Percentiles rank a stretch among this genome's conserved stretches.
Evolutionary conservation across 2,888 invertebrate species (phyloP).

Genomic region (Eristalis arbustorum): DNA sequence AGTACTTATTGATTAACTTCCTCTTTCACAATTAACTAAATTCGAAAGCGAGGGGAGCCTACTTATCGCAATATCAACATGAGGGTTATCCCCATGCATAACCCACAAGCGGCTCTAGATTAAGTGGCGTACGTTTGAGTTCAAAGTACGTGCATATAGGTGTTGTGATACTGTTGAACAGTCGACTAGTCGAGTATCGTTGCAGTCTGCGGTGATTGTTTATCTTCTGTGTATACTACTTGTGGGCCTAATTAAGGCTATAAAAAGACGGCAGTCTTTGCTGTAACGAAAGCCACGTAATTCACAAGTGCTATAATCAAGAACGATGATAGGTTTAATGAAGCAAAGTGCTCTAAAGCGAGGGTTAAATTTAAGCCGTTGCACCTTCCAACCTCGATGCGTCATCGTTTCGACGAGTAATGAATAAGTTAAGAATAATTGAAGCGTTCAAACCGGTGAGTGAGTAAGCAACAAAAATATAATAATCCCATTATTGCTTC

Average conservation of each 20-base stretch:
- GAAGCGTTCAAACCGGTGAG: background rate
- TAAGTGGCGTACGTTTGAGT: background rate
- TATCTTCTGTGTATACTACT: background rate
- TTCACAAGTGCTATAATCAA: background rate
- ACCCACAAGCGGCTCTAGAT: background rate
- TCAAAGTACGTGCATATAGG: background rate
- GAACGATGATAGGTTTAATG: background rate
- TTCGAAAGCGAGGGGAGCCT: background rate
- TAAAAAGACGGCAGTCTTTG: background rate
- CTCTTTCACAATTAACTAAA: background rate
- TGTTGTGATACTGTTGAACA: background rate
- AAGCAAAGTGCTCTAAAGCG: background rate
- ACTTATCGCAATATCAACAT: background rate
- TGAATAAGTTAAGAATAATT: no score
- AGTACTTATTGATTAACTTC: background rate
- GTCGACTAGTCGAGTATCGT: background rate
- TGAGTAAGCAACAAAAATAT: background rate
- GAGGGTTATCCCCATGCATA: background rate
- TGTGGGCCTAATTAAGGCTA: background rate
- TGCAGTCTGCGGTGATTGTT: background rate
- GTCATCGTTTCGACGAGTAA: background rate
- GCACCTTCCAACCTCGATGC: background rate
- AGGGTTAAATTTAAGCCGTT: background rate
- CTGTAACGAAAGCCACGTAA: background rate
- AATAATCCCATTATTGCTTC: background rate